Percentiles rank a stretch among this genome's conserved stretches.
Evolutionary conservation across 2,113 vertebrate species (phyloP).

Genomic region (Recurvirostra avosetta): DNA sequence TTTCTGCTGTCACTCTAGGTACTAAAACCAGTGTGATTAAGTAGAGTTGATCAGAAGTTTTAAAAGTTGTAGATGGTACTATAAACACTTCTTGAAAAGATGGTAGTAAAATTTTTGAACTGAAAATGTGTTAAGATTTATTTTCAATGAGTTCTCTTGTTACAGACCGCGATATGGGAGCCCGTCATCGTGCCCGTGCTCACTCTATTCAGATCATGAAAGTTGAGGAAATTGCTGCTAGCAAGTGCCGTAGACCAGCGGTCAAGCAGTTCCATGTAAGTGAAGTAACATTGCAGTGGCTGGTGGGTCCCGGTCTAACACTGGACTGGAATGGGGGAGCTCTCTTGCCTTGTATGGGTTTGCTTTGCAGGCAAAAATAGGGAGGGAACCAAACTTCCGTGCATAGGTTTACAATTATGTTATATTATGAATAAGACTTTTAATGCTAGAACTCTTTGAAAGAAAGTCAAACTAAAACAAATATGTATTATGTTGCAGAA

Average conservation of each 20-base stretch:
- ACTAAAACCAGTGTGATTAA: background rate
- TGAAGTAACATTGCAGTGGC: background rate
- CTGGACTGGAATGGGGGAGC: background rate
- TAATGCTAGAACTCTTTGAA: background rate
- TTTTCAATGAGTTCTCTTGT: background rate
- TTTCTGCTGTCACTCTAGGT: background rate
- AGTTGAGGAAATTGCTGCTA: slow-evolving; percentile 92
- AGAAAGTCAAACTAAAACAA: background rate
- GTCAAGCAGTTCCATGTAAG: slow-evolving; percentile 99
- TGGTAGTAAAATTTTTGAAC: background rate
- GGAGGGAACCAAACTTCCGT: background rate
- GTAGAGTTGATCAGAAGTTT: background rate
- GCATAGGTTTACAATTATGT: background rate
- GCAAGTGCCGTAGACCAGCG: slow-evolving; percentile 93
- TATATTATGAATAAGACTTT: background rate
- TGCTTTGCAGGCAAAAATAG: background rate
- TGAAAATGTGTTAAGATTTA: background rate
- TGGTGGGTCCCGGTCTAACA: accelerated
- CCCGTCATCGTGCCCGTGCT: slow-evolving; percentile 91
- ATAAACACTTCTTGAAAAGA: background rate
- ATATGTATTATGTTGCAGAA: accelerated
- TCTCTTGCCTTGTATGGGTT: background rate
- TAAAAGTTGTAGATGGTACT: background rate
- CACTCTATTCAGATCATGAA: slow-evolving; percentile 99
- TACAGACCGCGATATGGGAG: slow-evolving; percentile 95